These are phyloP conservation scores for Ptyas mucosa DNA, from an alignment of 2,113 vertebrate genomes.

Conservation along the genomic window DNA sequence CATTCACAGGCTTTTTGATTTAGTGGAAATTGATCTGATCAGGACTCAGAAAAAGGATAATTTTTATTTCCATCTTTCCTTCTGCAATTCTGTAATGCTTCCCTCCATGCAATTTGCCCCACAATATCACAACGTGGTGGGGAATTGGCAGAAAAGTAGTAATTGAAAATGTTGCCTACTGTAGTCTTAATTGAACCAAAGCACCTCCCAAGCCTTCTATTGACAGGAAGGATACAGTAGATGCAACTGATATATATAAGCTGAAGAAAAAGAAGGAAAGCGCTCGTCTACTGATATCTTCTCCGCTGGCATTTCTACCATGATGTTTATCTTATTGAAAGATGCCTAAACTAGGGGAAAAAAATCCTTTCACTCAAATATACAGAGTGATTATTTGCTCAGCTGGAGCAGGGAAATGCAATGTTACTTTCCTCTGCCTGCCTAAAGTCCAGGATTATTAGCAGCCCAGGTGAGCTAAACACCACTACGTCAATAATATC, in stretches of 20 bases:
- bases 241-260: background rate
- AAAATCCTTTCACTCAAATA: background rate
- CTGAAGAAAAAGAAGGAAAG: background rate
- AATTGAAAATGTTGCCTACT: background rate
- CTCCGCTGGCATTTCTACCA: background rate
- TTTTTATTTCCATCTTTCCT: background rate
- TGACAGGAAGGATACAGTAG: background rate
- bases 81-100: background rate
- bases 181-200: background rate
- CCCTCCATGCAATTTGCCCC: background rate
- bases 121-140: background rate
- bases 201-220: background rate
- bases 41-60: background rate
- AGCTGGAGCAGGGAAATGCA: background rate
- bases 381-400: background rate
- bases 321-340: background rate
- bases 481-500: background rate
- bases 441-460: too few species aligned
- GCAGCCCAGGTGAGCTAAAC: background rate
- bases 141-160: background rate
- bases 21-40: background rate
- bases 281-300: background rate
- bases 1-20: background rate
- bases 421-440: background rate
- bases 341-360: background rate